Evolutionary conservation across 2,797 vertebrate genomes (phyloP), one percentile per base, ranked within the genome.

Genomic region (Oryzias dopingdopingensis): DNA sequence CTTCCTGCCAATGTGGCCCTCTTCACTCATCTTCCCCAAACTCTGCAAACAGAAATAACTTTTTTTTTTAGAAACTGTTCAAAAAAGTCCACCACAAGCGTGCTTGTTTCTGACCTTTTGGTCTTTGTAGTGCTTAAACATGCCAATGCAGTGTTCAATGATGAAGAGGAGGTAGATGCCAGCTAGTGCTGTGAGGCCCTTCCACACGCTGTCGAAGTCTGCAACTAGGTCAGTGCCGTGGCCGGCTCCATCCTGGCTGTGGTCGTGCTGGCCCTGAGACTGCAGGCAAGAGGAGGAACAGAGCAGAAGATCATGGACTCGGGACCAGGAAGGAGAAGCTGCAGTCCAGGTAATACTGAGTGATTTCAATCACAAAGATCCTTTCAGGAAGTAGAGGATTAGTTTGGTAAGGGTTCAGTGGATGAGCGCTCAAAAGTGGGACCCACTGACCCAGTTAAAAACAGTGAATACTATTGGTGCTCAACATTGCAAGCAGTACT

Each of bases 131-230:
- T 97, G 95, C 76, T 98, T 96, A 85, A 95, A 95, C 94, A 99
- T 98, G 71, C 95, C 91, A 40, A 99, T 92, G 56, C 96, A 97
- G 67, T 99, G 96, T 51, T 99, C 97, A 2, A 99, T 95, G 88
- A 99, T 97, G 86, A 98, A 99, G 47, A 99, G 92, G 42, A 99
- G 88, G 82, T 99, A 98, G 88, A 99, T 95, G 78, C 97, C 97
- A 14, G 92, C 94, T 14, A 99, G 86, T 0, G 96, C 96, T 0
- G 96, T 93, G 12, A 99, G 93, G 18, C 97, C 96, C 81, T 99
- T 99, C 90, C 98, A 93, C 56, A 99, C 95, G 0, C 94, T 93
- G 24, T 98, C 96, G 20, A 97, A 96, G 2, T 86, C 88, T 23
- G 90, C 85, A 2, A 89, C 61, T 50, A 94, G 87, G 67, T 90